Evolutionary conservation across 2,113 vertebrate genomes (phyloP).

Genomic region (Ciconia maguari): DNA sequence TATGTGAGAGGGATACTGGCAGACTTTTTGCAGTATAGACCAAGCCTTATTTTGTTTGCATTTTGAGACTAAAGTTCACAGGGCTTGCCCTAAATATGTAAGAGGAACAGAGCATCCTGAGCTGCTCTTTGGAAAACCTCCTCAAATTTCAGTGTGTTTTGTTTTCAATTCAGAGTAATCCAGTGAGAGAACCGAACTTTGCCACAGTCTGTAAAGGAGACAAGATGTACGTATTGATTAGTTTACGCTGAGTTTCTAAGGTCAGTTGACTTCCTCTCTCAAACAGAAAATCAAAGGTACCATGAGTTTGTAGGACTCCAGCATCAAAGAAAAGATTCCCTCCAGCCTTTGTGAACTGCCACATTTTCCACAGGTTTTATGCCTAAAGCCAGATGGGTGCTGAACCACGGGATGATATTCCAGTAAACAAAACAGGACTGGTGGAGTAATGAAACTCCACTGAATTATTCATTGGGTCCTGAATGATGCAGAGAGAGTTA

Average conservation of each 20-base stretch:
- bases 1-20: background rate
- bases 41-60: background rate
- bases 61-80: background rate
- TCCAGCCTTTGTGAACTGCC: background rate
- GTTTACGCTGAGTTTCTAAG: background rate
- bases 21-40: background rate
- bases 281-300: background rate
- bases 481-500: conserved; percentile 22
- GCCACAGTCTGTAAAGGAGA: background rate
- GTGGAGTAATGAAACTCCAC: background rate
- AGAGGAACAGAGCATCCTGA: background rate
- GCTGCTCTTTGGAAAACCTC: background rate
- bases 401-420: background rate
- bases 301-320: background rate
- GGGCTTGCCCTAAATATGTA: background rate
- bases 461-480: conserved; percentile 61
- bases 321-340: background rate
- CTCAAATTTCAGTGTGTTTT: background rate
- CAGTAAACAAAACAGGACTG: conserved; percentile 20
- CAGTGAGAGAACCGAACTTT: background rate
- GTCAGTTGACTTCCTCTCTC: background rate
- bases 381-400: background rate
- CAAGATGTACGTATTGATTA: rapidly evolving
- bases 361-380: background rate
- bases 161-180: background rate